Base-by-base conservation (phyloP, 2,797 vertebrate genomes). In the Ispidina lecontei region DNA sequence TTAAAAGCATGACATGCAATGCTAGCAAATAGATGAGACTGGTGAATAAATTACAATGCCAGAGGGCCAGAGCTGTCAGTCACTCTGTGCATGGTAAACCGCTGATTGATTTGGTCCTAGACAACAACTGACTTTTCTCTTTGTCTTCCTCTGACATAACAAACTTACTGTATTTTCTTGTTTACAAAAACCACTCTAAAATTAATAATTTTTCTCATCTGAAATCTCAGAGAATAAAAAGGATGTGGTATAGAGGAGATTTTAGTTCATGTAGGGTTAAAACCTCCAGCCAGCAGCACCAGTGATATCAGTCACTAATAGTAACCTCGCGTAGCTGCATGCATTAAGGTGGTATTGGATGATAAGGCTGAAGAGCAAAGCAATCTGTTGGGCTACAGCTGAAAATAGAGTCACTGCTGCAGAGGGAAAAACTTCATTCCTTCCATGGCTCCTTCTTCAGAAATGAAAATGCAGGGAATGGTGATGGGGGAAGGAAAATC, bases 311-410 rank as follows among this genome's bases (percentile, higher is more conserved):
- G 94, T 91, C 93, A 87, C 83, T 96, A 96, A 93, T 92, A 91
- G 91, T 93, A 94, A 93, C 89, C 94, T 81, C 80, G 56, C 20
- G 22, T 75, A 47, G 92, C 87, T 87, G 87, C 84, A 90, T 91
- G 92, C 77, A 91, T 96, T 96, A 91, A 95, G 91, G 80, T 95
- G 91, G 73, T 75, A 29, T 33, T 74, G 92, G 89, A 51, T 95
- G 87, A 95, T 94, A 97, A 96, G 90, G 84, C 81, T 91, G 94
- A 83, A 76, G 70, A 95, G 86, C 13, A 1, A 72, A 88, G 87
- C 89, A 90, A 95, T 94, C 91, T 93, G 70, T 58, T 69, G 90
- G 89, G 88, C 64, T 94, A 33, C 69, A 56, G 89, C 91, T 76
- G 90, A 89, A 95, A 95, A 94, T 28, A 92, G 77, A 90, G 75